These are phyloP conservation scores for Epicampocera succincta DNA, from an alignment of 2,888 invertebrate genomes.

Conservation along the genomic window DNA sequence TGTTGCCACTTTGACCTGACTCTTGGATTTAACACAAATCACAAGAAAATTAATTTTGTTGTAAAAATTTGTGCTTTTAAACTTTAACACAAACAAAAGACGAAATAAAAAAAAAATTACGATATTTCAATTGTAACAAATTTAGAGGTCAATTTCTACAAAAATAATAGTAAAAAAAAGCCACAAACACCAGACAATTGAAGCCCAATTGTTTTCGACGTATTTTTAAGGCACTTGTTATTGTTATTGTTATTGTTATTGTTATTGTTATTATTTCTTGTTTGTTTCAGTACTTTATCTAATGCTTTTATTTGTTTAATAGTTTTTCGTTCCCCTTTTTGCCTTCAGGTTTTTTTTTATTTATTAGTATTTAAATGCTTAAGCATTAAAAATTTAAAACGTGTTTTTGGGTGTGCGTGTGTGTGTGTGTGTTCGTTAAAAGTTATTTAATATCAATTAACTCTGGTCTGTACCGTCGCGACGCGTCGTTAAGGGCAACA, in stretches of 20 bases:
- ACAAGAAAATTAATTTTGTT: conserved; percentile 24
- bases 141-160: conserved; percentile 55
- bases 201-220: background rate
- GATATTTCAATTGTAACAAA: conserved; percentile 55
- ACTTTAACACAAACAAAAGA: conserved; percentile 36
- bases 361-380: conserved; percentile 32
- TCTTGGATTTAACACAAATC: conserved; percentile 18
- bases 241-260: too few species aligned
- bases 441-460: conserved; percentile 15
- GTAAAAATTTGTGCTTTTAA: conserved; percentile 45
- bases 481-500: background rate
- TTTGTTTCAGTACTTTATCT: too few species aligned
- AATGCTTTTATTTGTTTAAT: conserved; percentile 14
- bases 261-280: too few species aligned
- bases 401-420: background rate
- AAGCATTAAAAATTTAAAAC: conserved; percentile 9
- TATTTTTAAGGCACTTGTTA: conserved; percentile 1
- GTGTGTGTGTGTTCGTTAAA: background rate
- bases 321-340: conserved; percentile 5
- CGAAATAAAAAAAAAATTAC: conserved; percentile 25
- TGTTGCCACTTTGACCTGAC: conserved; percentile 37
- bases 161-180: conserved; percentile 2
- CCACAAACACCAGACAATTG: too few species aligned
- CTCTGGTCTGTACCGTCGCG: background rate
- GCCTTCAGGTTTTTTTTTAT: conserved; percentile 1